Evolutionary conservation across 2,888 invertebrate species (phyloP), one percentile per base, ranked within the genome.

Genomic region (Omphaloscelis lunosa): DNA sequence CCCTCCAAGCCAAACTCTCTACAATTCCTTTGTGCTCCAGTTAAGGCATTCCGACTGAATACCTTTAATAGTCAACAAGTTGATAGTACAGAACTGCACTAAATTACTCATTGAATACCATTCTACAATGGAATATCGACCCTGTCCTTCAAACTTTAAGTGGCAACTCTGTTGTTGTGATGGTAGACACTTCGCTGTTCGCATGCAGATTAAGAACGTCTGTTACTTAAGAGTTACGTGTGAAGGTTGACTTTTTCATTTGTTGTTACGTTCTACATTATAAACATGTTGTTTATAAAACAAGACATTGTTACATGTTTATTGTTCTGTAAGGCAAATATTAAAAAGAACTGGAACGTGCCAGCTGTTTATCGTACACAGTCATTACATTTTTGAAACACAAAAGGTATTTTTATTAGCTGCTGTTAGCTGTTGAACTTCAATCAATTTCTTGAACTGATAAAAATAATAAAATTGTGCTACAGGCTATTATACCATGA

Each of bases 21-120:
- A 56, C 79, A 58, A 63, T 59, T 65, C 85, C 84, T 90, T 92
- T 91, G 90, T 92, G 80, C 67, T 82, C 87, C 79, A 89, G 85
- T 91, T 89, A 87, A 87, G 78, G 80, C 75, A 85, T 87, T 83
- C 81, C 70, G 66, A 70, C 79, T 78, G 83, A 84, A 87, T 84
- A 86, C 86, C 87, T 84, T 63, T 89, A 90, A 85, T 87, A 88
- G 84, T 71, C 84, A 81, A 74, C 79, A 83, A 82, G 87, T 88
- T 85, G 76, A 79, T 82, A 79, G 79, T 65, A 77, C 74, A 80
- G 79, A 75, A 84, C 75, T 88, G 89, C 88, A 89, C 77, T 85
- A 87, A 86, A 90, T 86, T 85, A 87, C 83, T 84, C 79, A 83
- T 86, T 87, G 77, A 82, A 76, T 62, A 77, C n/a, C 11, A 12